Conservation (phyloP, 2,797 vertebrate genomes). For the Parauchenoglanis punctatus region DNA sequence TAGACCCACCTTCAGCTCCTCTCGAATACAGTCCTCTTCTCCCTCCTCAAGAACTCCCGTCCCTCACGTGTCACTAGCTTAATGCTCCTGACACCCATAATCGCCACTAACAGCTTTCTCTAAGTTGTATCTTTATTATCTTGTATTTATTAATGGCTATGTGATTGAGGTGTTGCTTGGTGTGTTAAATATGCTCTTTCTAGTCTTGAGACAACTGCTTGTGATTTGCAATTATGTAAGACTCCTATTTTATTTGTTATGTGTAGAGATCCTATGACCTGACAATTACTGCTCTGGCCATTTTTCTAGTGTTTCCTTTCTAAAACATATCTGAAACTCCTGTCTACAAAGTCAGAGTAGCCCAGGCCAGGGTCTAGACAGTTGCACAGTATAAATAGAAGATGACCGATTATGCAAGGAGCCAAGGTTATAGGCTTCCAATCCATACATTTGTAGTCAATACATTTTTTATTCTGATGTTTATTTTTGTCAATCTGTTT, state of each 20-base stretch:
- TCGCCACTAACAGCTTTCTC: neutral
- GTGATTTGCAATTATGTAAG: neutral
- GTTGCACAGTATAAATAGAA: neutral
- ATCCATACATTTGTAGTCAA: too few relatives aligned
- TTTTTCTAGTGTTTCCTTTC: conserved; percentile 32
- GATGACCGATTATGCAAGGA: neutral
- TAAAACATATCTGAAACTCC: conserved; percentile 34
- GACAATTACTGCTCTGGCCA: conserved; percentile 46
- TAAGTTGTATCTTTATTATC: neutral
- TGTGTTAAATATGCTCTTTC: neutral
- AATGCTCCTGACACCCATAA: neutral
- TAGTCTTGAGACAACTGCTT: neutral
- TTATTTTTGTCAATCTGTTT: neutral
- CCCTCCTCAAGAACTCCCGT: conserved; percentile 56
- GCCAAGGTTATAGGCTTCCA: neutral
- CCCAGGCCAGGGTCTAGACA: neutral
- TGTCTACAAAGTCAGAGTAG: conserved; percentile 10
- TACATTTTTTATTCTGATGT: neutral
- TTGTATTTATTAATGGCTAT: neutral
- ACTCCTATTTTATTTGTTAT: neutral
- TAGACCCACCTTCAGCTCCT: conserved; percentile 77
- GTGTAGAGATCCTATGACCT: neutral
- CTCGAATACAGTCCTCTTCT: conserved; percentile 76
- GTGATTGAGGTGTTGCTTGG: neutral
- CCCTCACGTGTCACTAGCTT: conserved; percentile 30